phyloP scores from a whole-genome alignment of 2,113 vertebrate genomes.

The Terrapene triunguis region DNA sequence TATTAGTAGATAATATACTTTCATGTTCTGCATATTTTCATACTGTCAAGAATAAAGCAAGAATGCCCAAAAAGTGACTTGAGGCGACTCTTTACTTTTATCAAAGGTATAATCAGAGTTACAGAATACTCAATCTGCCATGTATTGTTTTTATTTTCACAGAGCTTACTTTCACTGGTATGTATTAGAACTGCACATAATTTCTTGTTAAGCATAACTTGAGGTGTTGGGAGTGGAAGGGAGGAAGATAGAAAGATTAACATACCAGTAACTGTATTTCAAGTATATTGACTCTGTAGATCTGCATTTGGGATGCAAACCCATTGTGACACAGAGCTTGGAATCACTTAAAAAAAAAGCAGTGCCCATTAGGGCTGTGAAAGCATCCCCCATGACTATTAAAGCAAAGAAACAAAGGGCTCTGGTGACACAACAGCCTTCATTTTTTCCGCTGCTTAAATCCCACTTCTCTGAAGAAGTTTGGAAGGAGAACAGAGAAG shows the following conservation, averaged over 20 bases:
- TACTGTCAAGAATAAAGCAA: conserved; percentile 6
- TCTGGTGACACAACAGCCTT: background rate
- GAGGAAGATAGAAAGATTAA: background rate
- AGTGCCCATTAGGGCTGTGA: background rate
- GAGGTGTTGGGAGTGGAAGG: background rate
- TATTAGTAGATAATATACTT: background rate
- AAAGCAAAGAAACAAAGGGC: background rate
- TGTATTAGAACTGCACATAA: background rate
- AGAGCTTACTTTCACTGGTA: background rate
- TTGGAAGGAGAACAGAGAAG: background rate
- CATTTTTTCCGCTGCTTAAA: background rate
- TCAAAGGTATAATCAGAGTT: background rate
- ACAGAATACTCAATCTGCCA: background rate
- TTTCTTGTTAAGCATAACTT: background rate
- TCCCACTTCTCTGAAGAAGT: background rate
- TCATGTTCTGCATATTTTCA: background rate
- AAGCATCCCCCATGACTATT: background rate
- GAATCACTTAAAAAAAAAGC: background rate
- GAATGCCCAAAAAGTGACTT: background rate
- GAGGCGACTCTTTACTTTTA: background rate
- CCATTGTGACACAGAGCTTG: background rate
- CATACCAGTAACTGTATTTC: background rate
- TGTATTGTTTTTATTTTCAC: background rate
- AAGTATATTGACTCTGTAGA: background rate
- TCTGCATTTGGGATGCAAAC: background rate